Conservation (phyloP, 2,113 vertebrate species). For the Anarrhichthys ocellatus region DNA sequence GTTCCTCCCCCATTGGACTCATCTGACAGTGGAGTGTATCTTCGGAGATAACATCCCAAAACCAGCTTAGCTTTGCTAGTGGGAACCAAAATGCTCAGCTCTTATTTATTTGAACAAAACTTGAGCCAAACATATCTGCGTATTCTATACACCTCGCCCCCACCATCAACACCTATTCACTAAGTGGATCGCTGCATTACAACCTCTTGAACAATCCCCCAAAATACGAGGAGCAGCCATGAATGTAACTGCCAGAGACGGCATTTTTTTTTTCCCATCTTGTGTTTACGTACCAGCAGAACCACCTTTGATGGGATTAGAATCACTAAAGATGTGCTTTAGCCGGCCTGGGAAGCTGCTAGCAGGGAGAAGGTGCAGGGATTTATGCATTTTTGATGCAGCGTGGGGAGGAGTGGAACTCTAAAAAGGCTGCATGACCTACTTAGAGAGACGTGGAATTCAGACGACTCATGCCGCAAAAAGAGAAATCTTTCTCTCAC, state of each 20-base stretch:
- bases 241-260: conserved; percentile 49
- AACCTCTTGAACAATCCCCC: conserved; percentile 13
- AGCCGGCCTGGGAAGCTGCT: conserved; percentile 69
- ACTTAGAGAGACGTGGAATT: conserved; percentile 80
- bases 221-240: conserved; percentile 17
- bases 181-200: conserved; percentile 12
- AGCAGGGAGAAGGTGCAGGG: conserved; percentile 75
- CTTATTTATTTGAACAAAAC: conserved; percentile 18
- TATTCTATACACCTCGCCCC: not conserved
- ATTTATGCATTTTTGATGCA: conserved; percentile 85
- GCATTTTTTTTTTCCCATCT: conserved; percentile 55
- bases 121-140: not conserved
- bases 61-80: conserved; percentile 10
- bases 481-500: conserved; percentile 60
- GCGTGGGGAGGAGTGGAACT: conserved; percentile 78
- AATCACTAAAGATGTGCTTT: conserved; percentile 74
- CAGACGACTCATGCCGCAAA: conserved; percentile 71
- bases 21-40: conserved; percentile 24
- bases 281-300: conserved; percentile 72
- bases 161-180: not conserved
- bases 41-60: conserved; percentile 38
- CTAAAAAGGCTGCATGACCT: conserved; percentile 82
- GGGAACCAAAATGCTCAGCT: conserved; percentile 22
- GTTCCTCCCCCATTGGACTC: conserved; percentile 22
- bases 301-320: conserved; percentile 80